A percentile compares a stretch with the other conserved stretches of the same genome.
phyloP scores from a whole-genome alignment of 2,888 invertebrate species.

The Ernsta delagoae region DNA sequence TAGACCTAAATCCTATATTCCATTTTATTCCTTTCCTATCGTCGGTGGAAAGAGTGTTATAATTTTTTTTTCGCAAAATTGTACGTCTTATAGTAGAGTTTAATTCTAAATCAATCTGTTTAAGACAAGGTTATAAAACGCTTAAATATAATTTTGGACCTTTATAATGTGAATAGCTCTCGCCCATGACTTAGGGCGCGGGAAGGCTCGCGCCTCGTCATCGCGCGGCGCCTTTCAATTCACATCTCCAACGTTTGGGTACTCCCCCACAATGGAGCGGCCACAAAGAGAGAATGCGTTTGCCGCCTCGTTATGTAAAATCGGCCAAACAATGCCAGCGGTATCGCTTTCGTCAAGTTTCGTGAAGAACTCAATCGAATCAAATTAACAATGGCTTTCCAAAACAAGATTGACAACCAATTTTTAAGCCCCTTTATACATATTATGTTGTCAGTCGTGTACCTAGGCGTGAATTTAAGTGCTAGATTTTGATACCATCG shows the following conservation, averaged over 20 bases:
- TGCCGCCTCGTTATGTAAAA: slow-evolving; percentile 82
- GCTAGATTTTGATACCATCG: no score
- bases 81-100: no score
- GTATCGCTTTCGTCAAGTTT: slow-evolving; percentile 81
- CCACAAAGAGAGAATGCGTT: slow-evolving; percentile 70
- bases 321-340: slow-evolving; percentile 74
- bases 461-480: no score
- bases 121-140: no score
- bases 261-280: slow-evolving; percentile 72
- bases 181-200: slow-evolving; percentile 46
- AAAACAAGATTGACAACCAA: slow-evolving; percentile 57
- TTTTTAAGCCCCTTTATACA: slow-evolving; percentile 47
- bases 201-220: slow-evolving; percentile 72
- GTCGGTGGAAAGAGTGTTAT: no score
- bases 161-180: background rate
- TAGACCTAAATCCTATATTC: no score
- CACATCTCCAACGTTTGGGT: slow-evolving; percentile 75
- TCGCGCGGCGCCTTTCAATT: slow-evolving; percentile 81
- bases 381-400: slow-evolving; percentile 75
- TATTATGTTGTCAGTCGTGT: slow-evolving; percentile 38
- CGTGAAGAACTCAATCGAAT: slow-evolving; percentile 78
- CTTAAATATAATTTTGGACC: no score
- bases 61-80: no score
- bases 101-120: no score
- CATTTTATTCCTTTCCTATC: no score